phyloP scores from a whole-genome alignment of 2,797 vertebrate species.

The Acridotheres tristis region DNA sequence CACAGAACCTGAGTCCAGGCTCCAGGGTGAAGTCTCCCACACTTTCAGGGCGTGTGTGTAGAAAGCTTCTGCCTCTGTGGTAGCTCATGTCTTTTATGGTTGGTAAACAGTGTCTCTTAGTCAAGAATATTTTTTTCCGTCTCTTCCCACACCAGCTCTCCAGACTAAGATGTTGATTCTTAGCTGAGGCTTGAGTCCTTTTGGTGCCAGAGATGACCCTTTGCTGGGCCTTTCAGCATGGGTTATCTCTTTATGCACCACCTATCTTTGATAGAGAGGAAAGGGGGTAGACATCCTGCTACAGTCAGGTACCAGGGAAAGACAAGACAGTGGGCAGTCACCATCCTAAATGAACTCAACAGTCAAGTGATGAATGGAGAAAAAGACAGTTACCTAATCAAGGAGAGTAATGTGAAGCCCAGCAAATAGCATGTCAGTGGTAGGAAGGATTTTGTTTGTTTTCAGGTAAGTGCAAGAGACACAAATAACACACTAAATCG shows the following conservation, averaged over 20 bases:
- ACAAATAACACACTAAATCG: neutral
- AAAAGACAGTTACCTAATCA: neutral
- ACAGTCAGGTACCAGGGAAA: neutral
- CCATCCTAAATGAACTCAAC: neutral
- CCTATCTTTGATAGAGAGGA: no score
- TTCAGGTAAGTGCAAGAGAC: neutral
- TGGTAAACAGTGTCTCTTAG: neutral
- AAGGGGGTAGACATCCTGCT: accelerated
- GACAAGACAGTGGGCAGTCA: neutral
- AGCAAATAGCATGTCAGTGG: neutral
- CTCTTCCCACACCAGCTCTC: neutral
- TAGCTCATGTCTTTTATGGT: neutral
- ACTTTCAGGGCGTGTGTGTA: neutral
- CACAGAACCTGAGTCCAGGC: accelerated
- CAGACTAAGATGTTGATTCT: neutral
- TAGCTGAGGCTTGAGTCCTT: neutral
- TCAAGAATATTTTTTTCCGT: neutral
- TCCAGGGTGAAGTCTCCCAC: neutral
- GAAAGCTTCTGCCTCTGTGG: neutral
- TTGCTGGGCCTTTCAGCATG: neutral
- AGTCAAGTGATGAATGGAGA: neutral
- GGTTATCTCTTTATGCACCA: neutral
- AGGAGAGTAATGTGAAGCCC: neutral
- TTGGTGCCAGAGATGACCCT: neutral
- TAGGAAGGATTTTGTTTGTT: neutral